Percentiles rank a stretch among this genome's conserved stretches.
phyloP scores from a whole-genome alignment of 2,113 vertebrate species.

The Macroglossus sobrinus region DNA sequence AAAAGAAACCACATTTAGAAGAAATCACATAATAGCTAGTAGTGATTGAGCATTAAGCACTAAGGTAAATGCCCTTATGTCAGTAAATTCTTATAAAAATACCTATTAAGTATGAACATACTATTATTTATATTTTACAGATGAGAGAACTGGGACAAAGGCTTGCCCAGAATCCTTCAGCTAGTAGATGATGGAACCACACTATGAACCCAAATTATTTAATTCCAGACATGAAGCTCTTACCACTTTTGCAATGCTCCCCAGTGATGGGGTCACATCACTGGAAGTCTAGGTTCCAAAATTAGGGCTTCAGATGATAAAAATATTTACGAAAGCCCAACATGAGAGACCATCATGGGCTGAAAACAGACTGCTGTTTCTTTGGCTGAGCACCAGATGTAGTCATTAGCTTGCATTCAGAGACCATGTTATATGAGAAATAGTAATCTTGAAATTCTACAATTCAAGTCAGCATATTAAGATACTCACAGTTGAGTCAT shows the following conservation, averaged over 20 bases:
- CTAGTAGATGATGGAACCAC: not conserved
- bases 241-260: not conserved
- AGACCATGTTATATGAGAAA: not conserved
- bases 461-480: not conserved
- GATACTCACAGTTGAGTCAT: not conserved
- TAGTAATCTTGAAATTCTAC: not conserved
- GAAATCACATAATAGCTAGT: not conserved
- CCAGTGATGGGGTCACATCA: not conserved
- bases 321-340: not conserved
- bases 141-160: not conserved
- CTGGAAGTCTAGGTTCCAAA: not conserved
- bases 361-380: not conserved
- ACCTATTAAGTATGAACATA: not conserved
- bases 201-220: not conserved
- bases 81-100: not conserved
- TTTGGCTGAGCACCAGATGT: not conserved
- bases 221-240: not conserved
- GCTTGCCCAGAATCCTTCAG: not conserved
- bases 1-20: constrained; percentile 11
- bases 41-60: not conserved
- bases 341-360: not conserved
- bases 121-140: not conserved
- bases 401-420: not conserved
- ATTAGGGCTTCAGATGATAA: not conserved
- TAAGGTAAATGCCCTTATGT: not conserved